phyloP scores from a whole-genome alignment of 1,140 invertebrate species.

The Phthorimaea operculella region DNA sequence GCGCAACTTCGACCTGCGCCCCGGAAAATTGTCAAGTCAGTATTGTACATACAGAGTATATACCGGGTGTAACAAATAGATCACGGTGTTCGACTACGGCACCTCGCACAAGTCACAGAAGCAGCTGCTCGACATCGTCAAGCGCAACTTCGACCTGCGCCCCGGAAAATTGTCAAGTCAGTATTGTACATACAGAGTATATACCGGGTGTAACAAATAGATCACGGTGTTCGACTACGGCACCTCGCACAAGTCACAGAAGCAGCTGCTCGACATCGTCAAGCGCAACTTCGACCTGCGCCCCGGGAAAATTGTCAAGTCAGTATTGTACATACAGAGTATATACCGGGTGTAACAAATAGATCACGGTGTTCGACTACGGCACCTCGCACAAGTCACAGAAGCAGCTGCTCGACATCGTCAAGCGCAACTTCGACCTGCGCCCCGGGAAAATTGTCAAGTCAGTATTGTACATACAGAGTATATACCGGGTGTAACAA shows the following conservation, averaged over 20 bases:
- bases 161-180: too few species aligned
- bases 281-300: constrained; percentile 97
- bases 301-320: constrained; percentile 98
- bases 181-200: too few species aligned
- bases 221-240: constrained; percentile 98
- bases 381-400: constrained; percentile 93
- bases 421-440: constrained; percentile 97
- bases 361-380: constrained; percentile 96
- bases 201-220: too few species aligned
- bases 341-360: too few species aligned
- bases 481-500: too few species aligned
- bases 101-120: too few species aligned
- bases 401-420: constrained; percentile 88
- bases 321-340: constrained; percentile 58
- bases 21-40: too few species aligned
- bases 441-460: too few species aligned
- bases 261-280: constrained; percentile 90
- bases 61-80: too few species aligned
- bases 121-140: constrained; percentile 92
- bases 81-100: too few species aligned
- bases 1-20: constrained; percentile 97
- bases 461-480: too few species aligned
- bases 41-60: too few species aligned
- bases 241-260: constrained; percentile 89
- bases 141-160: constrained; percentile 97